Conservation (phyloP, 2,797 vertebrate species). For the Sus cebifrons region DNA sequence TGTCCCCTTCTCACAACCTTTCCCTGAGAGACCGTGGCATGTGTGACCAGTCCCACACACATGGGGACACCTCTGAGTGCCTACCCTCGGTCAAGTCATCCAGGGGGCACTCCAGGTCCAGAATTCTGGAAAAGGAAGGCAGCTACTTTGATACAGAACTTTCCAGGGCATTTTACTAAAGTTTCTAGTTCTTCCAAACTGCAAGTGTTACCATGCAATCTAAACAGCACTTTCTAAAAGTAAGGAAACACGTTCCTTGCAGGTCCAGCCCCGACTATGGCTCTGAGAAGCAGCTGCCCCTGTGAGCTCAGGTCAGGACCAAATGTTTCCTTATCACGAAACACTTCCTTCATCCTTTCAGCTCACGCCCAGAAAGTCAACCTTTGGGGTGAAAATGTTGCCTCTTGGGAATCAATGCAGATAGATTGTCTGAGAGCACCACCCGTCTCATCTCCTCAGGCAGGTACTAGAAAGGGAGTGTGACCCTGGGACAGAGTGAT, state of each 20-base stretch:
- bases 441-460: accelerated
- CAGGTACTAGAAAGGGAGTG: neutral
- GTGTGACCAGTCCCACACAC: neutral
- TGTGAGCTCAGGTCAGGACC: neutral
- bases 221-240: neutral
- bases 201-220: neutral
- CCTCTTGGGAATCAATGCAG: neutral
- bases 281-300: neutral
- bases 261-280: too few species aligned
- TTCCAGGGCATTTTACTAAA: neutral
- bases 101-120: neutral
- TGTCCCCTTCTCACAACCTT: neutral
- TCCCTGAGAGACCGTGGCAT: neutral
- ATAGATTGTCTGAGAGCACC: neutral
- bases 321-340: neutral
- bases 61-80: neutral
- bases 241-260: neutral
- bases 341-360: neutral
- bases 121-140: neutral
- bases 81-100: neutral
- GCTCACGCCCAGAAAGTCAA: neutral
- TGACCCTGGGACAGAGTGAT: accelerated
- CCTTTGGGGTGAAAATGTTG: neutral
- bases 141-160: too few species aligned
- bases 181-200: neutral